These are phyloP conservation scores for Myrmecobius fasciatus DNA, from an alignment of 2,113 vertebrate species.

Conservation along the genomic window DNA sequence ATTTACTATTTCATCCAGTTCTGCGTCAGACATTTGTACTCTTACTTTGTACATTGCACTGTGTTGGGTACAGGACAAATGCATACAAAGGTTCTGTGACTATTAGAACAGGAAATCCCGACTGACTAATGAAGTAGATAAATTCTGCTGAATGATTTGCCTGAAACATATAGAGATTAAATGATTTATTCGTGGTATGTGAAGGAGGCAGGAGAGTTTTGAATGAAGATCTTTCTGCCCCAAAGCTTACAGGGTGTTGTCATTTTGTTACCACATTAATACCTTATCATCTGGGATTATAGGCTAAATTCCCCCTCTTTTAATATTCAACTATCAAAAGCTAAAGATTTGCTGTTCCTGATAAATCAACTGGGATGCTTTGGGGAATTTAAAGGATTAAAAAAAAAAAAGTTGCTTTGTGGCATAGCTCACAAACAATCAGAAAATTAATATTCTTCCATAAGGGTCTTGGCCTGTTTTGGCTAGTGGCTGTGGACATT, in stretches of 20 bases:
- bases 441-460: background rate
- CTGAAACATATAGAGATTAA: background rate
- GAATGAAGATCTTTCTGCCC: background rate
- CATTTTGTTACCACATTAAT: background rate
- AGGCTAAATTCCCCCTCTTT: background rate
- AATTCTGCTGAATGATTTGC: background rate
- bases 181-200: background rate
- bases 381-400: background rate
- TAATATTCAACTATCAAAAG: background rate
- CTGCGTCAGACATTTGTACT: background rate
- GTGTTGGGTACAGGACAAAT: background rate
- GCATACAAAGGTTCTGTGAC: background rate
- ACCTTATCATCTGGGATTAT: background rate
- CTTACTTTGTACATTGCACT: background rate
- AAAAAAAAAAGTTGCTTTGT: no score
- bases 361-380: background rate
- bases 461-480: background rate
- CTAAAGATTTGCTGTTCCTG: no score
- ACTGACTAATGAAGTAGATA: background rate
- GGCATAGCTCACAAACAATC: background rate
- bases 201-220: background rate
- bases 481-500: background rate
- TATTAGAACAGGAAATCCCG: background rate
- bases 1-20: constrained; percentile 6
- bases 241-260: background rate